Evolutionary conservation across 1,140 invertebrate genomes (phyloP), one percentile per base, ranked within the genome.

Genomic region (Elysia chlorotica): DNA sequence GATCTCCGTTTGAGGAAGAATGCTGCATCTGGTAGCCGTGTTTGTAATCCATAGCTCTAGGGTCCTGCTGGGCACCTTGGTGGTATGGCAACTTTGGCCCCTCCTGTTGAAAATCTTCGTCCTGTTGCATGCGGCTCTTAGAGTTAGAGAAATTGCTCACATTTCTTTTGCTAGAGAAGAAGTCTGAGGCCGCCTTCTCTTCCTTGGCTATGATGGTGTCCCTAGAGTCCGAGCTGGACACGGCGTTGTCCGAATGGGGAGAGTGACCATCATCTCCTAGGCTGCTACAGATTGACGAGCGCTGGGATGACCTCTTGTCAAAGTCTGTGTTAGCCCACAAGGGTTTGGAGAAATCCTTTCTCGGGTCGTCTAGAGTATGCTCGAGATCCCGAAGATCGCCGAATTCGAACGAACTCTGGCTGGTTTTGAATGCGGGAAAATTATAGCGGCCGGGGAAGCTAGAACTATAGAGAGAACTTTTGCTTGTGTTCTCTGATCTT

Each of bases 181-280:
- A n/a, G n/a, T n/a, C n/a, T n/a, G n/a, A n/a, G n/a, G n/a, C n/a
- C 17, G 69, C 61, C 30, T 71, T 67, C 37, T 66, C 65, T 23
- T 72, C 67, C 33, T 73, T 70, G 54, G 75, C 72, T n/a, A 77
- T 74, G 31, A 78, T 76, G 21, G 77, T 78, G 65, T 78, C 77
- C 25, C 74, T 25, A 6, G 77, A 78, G 35, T 78, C 77, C 2
- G 77, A 78, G 28, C 77, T 78, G 41, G 77, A 76, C 41, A 78
- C 68, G 10, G 75, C 72, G 59, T 76, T 76, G 37, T 77, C 73
- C 17, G 76, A 78, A 37, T 68, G 72, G 0, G 71, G 63, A 21
- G 77, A 74, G 36, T 74, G 72, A 37, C 67, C 66, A 21, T 65
- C 72, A 21, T 75, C 74, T 0, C 69, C 71, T 23, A 41, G 48